These are phyloP conservation scores for Caenorhabditis virilis DNA, from an alignment of 2,888 invertebrate species.

Conservation along the genomic window DNA sequence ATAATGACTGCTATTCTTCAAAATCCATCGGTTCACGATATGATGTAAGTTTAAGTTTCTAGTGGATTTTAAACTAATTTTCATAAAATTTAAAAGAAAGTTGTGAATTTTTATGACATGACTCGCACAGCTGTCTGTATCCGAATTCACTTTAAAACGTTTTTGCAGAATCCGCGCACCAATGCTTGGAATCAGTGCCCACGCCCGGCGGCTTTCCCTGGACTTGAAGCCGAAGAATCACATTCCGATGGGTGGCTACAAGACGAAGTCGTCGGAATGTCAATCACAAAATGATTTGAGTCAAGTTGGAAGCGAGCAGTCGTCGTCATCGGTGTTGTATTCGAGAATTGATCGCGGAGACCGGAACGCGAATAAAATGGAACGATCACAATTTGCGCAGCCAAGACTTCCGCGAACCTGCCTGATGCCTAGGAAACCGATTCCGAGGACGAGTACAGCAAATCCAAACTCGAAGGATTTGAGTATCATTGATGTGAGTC, in stretches of 20 bases:
- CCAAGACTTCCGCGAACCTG: no score
- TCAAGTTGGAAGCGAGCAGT: constrained; percentile 1
- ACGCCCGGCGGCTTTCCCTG: background rate
- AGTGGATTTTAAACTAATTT: no score
- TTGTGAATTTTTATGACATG: no score
- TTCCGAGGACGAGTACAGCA: background rate
- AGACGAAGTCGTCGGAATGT: background rate
- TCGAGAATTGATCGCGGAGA: constrained; percentile 3
- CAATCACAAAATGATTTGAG: constrained; percentile 1
- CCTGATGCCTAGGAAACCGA: background rate
- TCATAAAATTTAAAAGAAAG: background rate
- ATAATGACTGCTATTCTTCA: background rate
- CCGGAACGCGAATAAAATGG: no score
- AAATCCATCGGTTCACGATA: constrained; percentile 1
- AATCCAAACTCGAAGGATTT: background rate
- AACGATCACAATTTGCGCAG: no score
- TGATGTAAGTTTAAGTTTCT: constrained; percentile 3
- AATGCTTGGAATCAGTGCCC: constrained; percentile 1
- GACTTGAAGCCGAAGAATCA: background rate
- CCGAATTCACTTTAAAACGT: background rate
- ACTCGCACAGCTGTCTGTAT: background rate
- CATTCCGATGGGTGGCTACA: background rate
- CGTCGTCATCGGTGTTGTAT: background rate
- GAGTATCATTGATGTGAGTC: constrained; percentile 3
- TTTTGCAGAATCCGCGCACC: constrained; percentile 7